A percentile compares a stretch with the other conserved stretches of the same genome.
Conservation (phyloP, 2,797 vertebrate species). For the Argya squamiceps region DNA sequence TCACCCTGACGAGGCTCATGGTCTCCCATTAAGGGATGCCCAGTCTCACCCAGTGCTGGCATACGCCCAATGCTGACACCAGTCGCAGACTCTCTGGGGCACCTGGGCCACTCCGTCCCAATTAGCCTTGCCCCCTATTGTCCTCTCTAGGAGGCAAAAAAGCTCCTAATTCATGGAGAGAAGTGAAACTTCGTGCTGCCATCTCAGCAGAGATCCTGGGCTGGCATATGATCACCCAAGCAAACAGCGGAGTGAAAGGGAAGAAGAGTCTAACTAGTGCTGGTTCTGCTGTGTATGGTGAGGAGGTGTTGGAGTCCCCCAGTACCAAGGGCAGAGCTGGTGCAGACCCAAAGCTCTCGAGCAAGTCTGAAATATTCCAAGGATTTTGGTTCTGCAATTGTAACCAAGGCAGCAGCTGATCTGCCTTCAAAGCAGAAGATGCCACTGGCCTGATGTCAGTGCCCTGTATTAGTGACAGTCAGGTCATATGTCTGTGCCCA, state of each 20-base stretch:
- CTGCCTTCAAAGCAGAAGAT: background rate
- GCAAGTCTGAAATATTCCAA: rapidly evolving
- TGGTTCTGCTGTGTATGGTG: background rate
- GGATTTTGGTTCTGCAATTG: background rate
- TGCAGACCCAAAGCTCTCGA: background rate
- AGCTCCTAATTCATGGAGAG: background rate
- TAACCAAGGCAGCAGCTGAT: background rate
- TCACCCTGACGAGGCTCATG: rapidly evolving
- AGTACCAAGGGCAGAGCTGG: background rate
- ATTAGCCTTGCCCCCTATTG: background rate
- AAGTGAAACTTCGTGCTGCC: background rate
- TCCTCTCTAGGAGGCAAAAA: background rate
- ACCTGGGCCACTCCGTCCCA: background rate
- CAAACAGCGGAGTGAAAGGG: rapidly evolving
- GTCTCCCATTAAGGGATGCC: background rate
- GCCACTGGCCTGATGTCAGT: background rate
- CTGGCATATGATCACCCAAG: rapidly evolving
- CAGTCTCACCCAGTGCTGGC: background rate
- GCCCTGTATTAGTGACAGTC: background rate
- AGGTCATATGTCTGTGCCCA: background rate
- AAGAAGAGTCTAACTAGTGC: background rate
- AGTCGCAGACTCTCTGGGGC: background rate
- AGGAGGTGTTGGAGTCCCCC: background rate
- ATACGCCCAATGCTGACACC: rapidly evolving
- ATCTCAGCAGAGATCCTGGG: background rate